These are phyloP conservation scores for Pseudochirops cupreus DNA, from an alignment of 2,797 vertebrate species.

Conservation along the genomic window DNA sequence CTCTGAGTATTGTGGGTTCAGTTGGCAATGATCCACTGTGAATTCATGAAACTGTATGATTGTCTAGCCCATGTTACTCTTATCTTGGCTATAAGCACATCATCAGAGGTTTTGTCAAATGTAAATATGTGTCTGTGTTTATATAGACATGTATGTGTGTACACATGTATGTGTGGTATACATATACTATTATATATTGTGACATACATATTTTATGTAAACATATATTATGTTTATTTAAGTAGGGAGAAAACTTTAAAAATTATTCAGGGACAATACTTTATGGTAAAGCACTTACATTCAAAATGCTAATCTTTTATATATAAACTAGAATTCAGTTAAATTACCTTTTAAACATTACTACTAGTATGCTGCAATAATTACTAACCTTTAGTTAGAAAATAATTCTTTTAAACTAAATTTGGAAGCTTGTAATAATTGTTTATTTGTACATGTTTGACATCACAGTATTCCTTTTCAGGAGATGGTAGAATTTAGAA, in stretches of 20 bases:
- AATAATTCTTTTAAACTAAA: neutral
- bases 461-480: neutral
- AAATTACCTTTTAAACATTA: neutral
- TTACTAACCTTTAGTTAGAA: neutral
- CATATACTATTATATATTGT: no score
- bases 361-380: neutral
- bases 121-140: neutral
- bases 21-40: neutral
- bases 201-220: no score
- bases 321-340: neutral
- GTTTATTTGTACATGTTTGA: neutral
- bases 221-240: neutral
- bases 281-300: neutral
- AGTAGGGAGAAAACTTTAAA: neutral
- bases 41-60: neutral
- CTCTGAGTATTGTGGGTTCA: neutral
- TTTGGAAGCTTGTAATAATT: neutral
- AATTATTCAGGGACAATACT: neutral
- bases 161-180: no score
- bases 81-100: neutral
- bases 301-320: neutral
- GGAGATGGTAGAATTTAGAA: neutral
- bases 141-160: no score
- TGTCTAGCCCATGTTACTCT: neutral
- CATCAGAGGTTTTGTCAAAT: neutral